Base-by-base conservation (phyloP, 2,888 invertebrate species). In the Pelosia muscerda region DNA sequence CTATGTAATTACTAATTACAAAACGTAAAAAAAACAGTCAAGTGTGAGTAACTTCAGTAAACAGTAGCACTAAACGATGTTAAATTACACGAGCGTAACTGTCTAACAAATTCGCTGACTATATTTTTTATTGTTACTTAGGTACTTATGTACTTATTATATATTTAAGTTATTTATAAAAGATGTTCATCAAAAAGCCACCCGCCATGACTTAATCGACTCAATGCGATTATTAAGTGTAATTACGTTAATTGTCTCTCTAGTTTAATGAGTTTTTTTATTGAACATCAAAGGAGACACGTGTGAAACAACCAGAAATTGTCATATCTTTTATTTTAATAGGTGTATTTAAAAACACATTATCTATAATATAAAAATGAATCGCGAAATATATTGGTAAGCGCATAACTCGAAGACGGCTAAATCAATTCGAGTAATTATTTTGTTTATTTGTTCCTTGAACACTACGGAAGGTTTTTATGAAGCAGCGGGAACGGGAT, bases 241-340 rank as follows among this genome's bases (percentile, higher is more conserved):
- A 6, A 38, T 38, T 1, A 42, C 6, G 1, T 19, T 6, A 4
- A 10, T 42, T 19, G 42, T 42, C 19, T 42, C 19, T 49, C 49
- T n/a, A 49, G 49, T 49, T 31, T 49, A n/a, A 49, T 49, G 19
- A 49, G n/a, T n/a, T 49, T 49, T 49, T 49, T 49, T 49, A n/a
- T n/a, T n/a, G 8, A 19, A 49, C 9, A 49, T 19, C n/a, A 42
- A 42, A 19, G 4, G 19, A 42, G 19, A 19, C 6, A 42, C 19
- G 19, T 42, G 42, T 42, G 42, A 42, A 42, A 42, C n/a, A n/a
- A 49, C 49, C n/a, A 49, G 49, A 49, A n/a, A n/a, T 49, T 49
- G n/a, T n/a, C 6, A 49, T n/a, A 49, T n/a, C 9, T 49, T 49
- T 0, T n/a, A 49, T n/a, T n/a, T n/a, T 49, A n/a, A n/a, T 42